Conservation (phyloP, 2,113 vertebrate species). For the Cinclus cinclus region DNA sequence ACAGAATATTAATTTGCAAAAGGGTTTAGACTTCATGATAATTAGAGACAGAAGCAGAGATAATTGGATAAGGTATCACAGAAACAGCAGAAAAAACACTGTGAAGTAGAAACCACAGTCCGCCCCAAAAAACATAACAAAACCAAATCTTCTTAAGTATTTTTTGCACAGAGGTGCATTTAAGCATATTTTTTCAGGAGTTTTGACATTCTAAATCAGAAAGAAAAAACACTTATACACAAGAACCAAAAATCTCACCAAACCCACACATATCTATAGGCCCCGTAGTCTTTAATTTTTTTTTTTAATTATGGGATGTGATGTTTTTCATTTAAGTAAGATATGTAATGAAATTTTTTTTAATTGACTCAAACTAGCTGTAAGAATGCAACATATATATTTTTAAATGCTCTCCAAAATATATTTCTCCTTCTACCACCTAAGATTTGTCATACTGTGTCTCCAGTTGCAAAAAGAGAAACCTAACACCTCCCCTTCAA, state of each 20-base stretch:
- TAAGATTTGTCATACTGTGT: background rate
- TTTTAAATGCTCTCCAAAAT: background rate
- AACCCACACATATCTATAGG: background rate
- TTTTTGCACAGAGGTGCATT: background rate
- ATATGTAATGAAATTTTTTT: background rate
- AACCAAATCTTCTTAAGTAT: background rate
- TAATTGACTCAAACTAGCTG: background rate
- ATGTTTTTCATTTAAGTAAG: background rate
- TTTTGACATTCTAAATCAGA: background rate
- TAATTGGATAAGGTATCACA: background rate
- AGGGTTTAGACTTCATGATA: background rate
- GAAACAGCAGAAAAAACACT: background rate
- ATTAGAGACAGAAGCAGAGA: background rate
- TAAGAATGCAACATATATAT: background rate
- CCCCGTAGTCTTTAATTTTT: background rate
- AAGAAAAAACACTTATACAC: background rate
- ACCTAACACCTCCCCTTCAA: background rate
- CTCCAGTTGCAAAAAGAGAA: background rate
- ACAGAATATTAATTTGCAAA: conserved; percentile 7
- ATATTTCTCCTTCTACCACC: background rate
- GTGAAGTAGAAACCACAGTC: background rate
- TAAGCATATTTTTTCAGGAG: background rate
- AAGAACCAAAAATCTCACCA: background rate
- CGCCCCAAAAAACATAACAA: background rate
- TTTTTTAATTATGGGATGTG: background rate